Percentiles rank a stretch among this genome's conserved stretches.
These are phyloP conservation scores for Crax fasciolata DNA, from an alignment of 2,797 vertebrate genomes.

Conservation along the genomic window DNA sequence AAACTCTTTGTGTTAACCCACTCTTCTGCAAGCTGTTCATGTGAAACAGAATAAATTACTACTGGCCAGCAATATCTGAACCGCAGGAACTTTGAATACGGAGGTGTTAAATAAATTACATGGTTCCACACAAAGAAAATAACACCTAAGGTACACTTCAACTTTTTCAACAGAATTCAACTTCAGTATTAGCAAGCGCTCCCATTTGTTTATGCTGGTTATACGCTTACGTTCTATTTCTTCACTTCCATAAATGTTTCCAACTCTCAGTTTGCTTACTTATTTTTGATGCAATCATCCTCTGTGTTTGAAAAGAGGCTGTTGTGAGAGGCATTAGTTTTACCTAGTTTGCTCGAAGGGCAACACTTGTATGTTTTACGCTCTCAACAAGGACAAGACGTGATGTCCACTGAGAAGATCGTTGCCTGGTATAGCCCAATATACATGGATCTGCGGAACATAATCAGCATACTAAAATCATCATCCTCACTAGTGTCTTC, in stretches of 20 bases:
- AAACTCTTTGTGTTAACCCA: background rate
- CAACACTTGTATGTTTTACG: background rate
- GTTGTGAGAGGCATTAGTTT: background rate
- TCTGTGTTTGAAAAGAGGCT: background rate
- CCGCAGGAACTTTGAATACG: background rate
- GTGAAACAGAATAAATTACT: background rate
- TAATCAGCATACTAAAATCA: background rate
- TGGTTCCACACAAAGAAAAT: background rate
- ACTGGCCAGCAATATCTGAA: background rate
- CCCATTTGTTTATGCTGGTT: background rate
- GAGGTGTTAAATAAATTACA: background rate
- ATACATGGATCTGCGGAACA: background rate
- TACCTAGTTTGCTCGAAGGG: background rate
- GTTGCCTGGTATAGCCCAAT: background rate
- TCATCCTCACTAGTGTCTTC: background rate
- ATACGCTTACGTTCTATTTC: background rate
- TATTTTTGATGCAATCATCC: background rate
- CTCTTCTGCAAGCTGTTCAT: background rate
- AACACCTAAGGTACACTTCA: background rate
- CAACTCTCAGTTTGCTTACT: background rate
- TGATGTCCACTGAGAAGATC: background rate
- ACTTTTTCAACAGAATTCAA: constrained; percentile 1
- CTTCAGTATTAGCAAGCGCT: background rate
- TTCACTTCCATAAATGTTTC: background rate
- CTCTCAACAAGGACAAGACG: background rate